These are phyloP conservation scores for Ellobius talpinus DNA, from an alignment of 2,113 vertebrate species.

Conservation along the genomic window DNA sequence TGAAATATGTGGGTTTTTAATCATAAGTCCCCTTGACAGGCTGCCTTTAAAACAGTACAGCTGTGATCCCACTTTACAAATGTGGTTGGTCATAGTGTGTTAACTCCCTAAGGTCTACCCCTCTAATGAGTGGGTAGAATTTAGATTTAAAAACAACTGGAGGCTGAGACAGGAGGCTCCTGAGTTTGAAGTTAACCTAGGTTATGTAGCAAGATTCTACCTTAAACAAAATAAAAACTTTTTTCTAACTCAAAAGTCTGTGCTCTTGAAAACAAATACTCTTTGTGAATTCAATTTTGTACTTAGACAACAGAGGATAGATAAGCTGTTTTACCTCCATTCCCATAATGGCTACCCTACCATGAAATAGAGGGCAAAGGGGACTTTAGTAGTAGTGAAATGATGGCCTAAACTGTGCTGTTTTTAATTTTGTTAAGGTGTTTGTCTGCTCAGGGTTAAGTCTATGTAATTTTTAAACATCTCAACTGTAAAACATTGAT, in stretches of 20 bases:
- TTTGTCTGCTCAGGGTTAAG: constrained; percentile 29
- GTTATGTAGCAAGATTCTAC: background rate
- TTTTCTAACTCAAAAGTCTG: background rate
- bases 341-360: background rate
- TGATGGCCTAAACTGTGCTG: background rate
- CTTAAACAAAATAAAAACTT: background rate
- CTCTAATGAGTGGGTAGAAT: background rate
- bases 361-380: background rate
- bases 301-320: background rate
- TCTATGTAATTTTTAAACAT: constrained; percentile 10
- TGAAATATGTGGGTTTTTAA: background rate
- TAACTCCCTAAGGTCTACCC: background rate
- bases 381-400: background rate
- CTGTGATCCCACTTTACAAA: constrained; percentile 22
- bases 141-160: background rate
- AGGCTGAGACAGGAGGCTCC: background rate
- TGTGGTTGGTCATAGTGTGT: background rate
- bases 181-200: background rate
- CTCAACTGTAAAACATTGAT: background rate
- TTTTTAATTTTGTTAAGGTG: background rate
- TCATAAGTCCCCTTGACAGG: background rate
- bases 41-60: background rate
- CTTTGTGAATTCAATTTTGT: background rate
- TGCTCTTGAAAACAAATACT: constrained; percentile 29
- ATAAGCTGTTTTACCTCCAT: background rate